Evolutionary conservation across 92 coral and sea anemone genomes (phyloP).

Genomic region (Diadumene lineata): DNA sequence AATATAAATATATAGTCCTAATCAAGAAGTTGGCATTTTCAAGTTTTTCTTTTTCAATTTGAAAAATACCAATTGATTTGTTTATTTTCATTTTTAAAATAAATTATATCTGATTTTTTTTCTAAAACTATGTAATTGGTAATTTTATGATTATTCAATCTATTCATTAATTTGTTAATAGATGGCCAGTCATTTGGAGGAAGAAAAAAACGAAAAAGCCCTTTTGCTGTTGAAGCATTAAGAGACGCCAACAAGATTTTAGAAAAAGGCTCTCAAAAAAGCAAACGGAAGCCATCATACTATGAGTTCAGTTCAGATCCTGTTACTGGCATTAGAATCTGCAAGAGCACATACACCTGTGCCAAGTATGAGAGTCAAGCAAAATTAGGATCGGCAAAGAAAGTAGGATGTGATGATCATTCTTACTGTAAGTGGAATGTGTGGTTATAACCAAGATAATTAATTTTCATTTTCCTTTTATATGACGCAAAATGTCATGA

Average conservation of each 20-base stretch:
- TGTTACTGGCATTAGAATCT: neutral
- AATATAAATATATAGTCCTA: too few relatives aligned
- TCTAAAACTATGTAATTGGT: too few relatives aligned
- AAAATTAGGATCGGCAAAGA: neutral
- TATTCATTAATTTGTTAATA: too few relatives aligned
- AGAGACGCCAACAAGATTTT: neutral
- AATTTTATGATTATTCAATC: too few relatives aligned
- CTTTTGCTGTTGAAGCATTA: neutral
- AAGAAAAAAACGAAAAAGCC: neutral
- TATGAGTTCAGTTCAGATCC: neutral
- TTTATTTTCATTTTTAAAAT: too few relatives aligned
- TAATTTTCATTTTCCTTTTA: neutral
- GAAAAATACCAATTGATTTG: too few relatives aligned
- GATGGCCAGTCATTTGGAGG: neutral
- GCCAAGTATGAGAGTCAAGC: neutral
- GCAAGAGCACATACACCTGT: neutral
- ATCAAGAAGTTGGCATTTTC: too few relatives aligned
- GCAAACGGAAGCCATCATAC: neutral
- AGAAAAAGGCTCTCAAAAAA: neutral
- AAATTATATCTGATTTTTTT: too few relatives aligned
- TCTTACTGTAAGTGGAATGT: neutral
- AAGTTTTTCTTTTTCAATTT: too few relatives aligned
- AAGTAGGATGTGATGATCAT: neutral
- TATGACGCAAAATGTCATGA: too few relatives aligned
- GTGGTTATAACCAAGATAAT: neutral